These are phyloP conservation scores for Salpingus planirostris DNA, from an alignment of 2,888 invertebrate species.

Conservation along the genomic window DNA sequence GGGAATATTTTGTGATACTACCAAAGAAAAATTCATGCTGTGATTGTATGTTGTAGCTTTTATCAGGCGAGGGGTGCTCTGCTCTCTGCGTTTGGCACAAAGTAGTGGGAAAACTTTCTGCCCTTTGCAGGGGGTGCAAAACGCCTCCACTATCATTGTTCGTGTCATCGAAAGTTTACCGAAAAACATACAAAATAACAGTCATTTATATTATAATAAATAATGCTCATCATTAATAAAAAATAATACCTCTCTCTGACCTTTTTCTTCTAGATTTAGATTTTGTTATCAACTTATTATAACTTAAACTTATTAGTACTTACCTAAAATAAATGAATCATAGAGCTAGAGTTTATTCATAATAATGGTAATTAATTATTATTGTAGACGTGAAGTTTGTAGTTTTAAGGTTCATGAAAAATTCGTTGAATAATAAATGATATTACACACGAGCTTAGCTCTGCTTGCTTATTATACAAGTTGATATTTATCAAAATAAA, in stretches of 20 bases:
- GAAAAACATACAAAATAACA: constrained; percentile 26
- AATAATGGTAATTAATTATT: too few relatives aligned
- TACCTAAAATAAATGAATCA: too few relatives aligned
- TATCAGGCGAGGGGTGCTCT: constrained; percentile 13
- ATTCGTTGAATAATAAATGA: too few relatives aligned
- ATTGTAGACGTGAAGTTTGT: too few relatives aligned
- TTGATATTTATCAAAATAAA: too few relatives aligned
- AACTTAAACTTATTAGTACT: too few relatives aligned
- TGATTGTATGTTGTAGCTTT: constrained; percentile 38
- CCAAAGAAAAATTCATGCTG: constrained; percentile 37
- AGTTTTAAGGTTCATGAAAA: too few relatives aligned
- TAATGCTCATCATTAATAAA: constrained; percentile 20
- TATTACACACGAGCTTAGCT: constrained; percentile 29
- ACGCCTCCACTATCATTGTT: too few relatives aligned
- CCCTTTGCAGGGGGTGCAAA: constrained; percentile 30
- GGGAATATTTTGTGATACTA: constrained; percentile 44
- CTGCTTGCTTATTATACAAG: too few relatives aligned
- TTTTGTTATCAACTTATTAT: constrained; percentile 9
- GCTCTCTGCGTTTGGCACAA: constrained; percentile 32
- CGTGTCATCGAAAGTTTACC: constrained; percentile 20
- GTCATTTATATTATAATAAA: too few relatives aligned
- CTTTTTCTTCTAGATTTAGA: constrained; percentile 11
- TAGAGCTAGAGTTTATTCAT: constrained; percentile 10
- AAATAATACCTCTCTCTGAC: constrained; percentile 12
- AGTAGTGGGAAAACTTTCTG: constrained; percentile 42